Conservation (phyloP, 2,113 vertebrate genomes). For the Haemorhous mexicanus region DNA sequence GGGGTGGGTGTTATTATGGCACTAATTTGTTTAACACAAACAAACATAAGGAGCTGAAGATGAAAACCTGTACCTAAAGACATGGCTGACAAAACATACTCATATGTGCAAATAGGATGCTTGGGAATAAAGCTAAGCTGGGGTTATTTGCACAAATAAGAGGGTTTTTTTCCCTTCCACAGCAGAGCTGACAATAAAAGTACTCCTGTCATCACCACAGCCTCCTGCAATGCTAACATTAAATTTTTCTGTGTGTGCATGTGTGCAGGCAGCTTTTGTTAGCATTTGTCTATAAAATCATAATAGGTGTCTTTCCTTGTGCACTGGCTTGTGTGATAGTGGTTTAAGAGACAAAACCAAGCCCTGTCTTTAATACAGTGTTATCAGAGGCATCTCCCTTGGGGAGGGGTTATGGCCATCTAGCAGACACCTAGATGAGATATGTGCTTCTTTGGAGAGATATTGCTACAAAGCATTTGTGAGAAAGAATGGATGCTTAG, state of each 20-base stretch:
- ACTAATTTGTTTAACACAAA: conserved; percentile 51
- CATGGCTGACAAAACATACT: conserved; percentile 64
- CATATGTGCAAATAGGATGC: conserved; percentile 1
- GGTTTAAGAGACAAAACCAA: conserved; percentile 11
- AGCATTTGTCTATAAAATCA: conserved; percentile 23
- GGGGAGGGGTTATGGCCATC: conserved; percentile 1
- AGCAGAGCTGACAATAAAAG: conserved; percentile 45
- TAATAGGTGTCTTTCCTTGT: conserved; percentile 26
- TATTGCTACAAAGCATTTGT: neutral
- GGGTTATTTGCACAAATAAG: neutral
- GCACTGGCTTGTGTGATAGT: conserved; percentile 40
- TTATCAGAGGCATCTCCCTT: conserved; percentile 39
- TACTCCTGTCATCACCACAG: neutral
- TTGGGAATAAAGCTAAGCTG: neutral
- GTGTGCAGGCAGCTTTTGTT: conserved; percentile 52
- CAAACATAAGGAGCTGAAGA: neutral
- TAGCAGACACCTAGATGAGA: conserved; percentile 34
- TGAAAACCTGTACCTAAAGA: conserved; percentile 45
- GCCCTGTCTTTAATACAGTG: conserved; percentile 23
- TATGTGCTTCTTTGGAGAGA: conserved; percentile 28
- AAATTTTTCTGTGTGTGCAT: neutral
- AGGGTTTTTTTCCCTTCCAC: neutral
- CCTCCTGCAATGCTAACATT: neutral
- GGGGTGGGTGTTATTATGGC: neutral
- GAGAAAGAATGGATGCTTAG: conserved; percentile 40